Evolutionary conservation across 2,113 vertebrate species (phyloP).

Genomic region (Gymnocephalus cernua): DNA sequence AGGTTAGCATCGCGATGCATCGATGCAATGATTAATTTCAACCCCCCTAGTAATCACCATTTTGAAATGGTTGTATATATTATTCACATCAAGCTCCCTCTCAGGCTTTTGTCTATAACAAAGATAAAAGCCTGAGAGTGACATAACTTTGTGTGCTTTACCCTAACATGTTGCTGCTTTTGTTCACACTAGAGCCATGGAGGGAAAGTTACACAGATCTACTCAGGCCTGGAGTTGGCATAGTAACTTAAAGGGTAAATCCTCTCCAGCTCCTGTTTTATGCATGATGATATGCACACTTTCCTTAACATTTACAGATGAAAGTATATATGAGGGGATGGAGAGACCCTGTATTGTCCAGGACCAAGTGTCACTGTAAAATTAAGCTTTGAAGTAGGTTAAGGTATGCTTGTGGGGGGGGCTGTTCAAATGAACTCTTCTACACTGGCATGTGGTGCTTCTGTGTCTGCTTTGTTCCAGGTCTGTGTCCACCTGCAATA

Average conservation of each 20-base stretch:
- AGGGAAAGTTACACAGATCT: background rate
- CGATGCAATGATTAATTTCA: no score
- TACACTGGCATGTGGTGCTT: background rate
- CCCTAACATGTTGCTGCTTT: background rate
- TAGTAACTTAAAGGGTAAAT: background rate
- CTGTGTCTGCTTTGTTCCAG: background rate
- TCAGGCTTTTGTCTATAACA: background rate
- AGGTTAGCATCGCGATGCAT: no score
- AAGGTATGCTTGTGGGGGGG: background rate
- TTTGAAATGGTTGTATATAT: background rate
- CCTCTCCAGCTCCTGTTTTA: background rate
- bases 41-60: background rate
- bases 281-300: constrained; percentile 10
- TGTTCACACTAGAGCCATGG: background rate
- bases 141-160: background rate
- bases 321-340: background rate
- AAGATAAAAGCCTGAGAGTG: no score
- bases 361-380: constrained; percentile 24
- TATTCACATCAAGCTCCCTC: background rate
- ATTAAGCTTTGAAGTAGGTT: constrained; percentile 36
- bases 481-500: background rate
- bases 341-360: constrained; percentile 10
- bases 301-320: constrained; percentile 16
- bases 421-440: constrained; percentile 25
- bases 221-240: background rate